Base-by-base conservation (phyloP, 2,797 vertebrate genomes). In the Sebastes trivittatus region DNA sequence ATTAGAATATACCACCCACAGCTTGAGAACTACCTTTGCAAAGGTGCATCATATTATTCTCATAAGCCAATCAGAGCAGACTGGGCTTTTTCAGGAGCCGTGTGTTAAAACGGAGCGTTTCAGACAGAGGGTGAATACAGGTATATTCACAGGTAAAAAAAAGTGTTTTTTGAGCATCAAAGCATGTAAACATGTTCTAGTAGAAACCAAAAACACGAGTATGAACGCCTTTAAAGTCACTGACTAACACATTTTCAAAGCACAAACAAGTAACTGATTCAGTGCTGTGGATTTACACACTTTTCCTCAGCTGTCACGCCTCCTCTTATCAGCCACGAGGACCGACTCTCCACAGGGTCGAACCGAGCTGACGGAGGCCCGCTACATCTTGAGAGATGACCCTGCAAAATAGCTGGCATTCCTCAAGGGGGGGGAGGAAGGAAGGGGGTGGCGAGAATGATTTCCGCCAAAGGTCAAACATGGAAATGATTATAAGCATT, bases 401-500 rank as follows among this genome's bases (percentile, higher is more conserved):
- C 82, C 82, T 78, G 66, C 60, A 71, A 84, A 87, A 92, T 90
- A 87, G 74, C 58, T 85, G 60, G 64, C 85, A 88, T 92, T 90
- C 92, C 87, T 84, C 42, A 16, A 5, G 20, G 36, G 11, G 34
- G 69, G 78, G 23, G 23, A 25, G 49, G n/a, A 52, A 46, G 61
- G 11, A 36, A 62, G 11, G 58, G 13, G 25, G 7, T 5, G 72
- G 62, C 29, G 20, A 52, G 82, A 69, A 85, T 68, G 64, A 80
- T 84, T 87, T 91, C 84, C 60, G 59, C 79, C 72, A 78, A 77
- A 84, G 87, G 86, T 89, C 80, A 83, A 78, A 89, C 88, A 81
- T 87, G 86, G 86, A 91, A 88, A 86, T 89, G 62, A 90, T 90
- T 87, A 81, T 77, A n/a, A 69, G 85, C 65, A 86, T 82, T 88